A percentile compares a stretch with the other conserved stretches of the same genome.
Evolutionary conservation across 1,140 invertebrate genomes (phyloP).

Genomic region (Goniozus legneri): DNA sequence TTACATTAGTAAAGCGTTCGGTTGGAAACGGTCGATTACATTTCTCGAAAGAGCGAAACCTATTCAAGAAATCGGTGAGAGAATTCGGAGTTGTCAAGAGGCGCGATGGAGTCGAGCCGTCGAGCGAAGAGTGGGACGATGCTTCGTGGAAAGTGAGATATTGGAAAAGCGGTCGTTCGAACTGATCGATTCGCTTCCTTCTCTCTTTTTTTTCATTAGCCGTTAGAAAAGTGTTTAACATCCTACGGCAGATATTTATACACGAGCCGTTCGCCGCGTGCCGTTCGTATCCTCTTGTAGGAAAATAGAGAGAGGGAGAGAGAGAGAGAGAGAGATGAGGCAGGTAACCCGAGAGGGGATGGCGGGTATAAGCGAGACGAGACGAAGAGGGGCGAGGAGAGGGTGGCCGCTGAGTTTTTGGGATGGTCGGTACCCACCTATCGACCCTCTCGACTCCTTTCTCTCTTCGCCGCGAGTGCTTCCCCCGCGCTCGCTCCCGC

Average conservation of each 20-base stretch:
- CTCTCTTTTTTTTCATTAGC: conserved; percentile 33
- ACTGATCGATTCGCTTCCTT: neutral
- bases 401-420: conserved; percentile 30
- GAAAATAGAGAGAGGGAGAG: conserved; percentile 1
- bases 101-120: too few species aligned
- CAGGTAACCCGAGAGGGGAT: neutral
- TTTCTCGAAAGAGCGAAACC: too few species aligned
- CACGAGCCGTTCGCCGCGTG: conserved; percentile 20
- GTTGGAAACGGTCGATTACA: too few species aligned
- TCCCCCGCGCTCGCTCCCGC: conserved; percentile 9
- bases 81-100: too few species aligned
- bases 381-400: neutral
- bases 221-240: conserved; percentile 38
- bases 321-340: neutral
- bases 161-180: neutral
- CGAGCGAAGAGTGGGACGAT: neutral
- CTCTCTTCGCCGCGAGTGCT: too few species aligned
- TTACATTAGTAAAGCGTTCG: too few species aligned
- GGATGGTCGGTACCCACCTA: conserved; percentile 40
- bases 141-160: neutral
- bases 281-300: conserved; percentile 8
- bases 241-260: conserved; percentile 43
- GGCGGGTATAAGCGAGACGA: neutral
- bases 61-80: too few species aligned
- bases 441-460: conserved; percentile 39